A percentile compares a stretch with the other conserved stretches of the same genome.
Evolutionary conservation across 35 echinoderm and acorn worm genomes (phyloP).

Genomic region (Eucidaris tribuloides): DNA sequence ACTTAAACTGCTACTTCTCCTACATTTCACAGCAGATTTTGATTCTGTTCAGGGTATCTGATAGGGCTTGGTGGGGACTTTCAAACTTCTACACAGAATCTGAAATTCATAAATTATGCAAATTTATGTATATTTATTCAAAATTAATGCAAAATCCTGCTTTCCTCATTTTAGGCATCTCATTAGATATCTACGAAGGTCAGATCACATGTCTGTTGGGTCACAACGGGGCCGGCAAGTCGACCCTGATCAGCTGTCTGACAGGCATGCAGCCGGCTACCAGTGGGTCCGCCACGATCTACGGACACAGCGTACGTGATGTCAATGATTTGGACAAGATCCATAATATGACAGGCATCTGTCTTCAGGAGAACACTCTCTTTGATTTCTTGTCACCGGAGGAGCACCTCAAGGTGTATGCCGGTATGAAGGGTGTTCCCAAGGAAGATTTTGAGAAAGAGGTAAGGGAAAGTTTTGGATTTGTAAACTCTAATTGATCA

Average conservation of each 20-base stretch:
- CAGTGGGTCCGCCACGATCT: slow-evolving; percentile 40
- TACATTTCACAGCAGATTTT: no score
- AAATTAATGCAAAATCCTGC: no score
- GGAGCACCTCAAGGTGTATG: slow-evolving; percentile 65
- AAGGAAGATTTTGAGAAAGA: no score
- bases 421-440: slow-evolving; percentile 60
- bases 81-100: no score
- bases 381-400: slow-evolving; percentile 42
- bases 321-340: slow-evolving; percentile 34
- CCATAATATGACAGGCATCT: slow-evolving; percentile 53
- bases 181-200: slow-evolving; percentile 77
- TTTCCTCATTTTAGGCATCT: slow-evolving; percentile 33
- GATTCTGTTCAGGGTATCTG: no score
- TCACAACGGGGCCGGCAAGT: slow-evolving; percentile 69
- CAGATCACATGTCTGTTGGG: slow-evolving; percentile 72
- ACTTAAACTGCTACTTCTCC: no score
- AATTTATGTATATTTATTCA: no score
- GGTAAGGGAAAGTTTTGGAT: no score
- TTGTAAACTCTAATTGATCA: no score
- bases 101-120: no score
- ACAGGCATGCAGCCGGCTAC: slow-evolving; percentile 49
- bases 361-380: slow-evolving; percentile 59
- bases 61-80: no score
- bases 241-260: slow-evolving; percentile 47
- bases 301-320: slow-evolving; percentile 39